phyloP scores from a whole-genome alignment of 2,888 invertebrate species.

The Allophyes oxyacanthae region DNA sequence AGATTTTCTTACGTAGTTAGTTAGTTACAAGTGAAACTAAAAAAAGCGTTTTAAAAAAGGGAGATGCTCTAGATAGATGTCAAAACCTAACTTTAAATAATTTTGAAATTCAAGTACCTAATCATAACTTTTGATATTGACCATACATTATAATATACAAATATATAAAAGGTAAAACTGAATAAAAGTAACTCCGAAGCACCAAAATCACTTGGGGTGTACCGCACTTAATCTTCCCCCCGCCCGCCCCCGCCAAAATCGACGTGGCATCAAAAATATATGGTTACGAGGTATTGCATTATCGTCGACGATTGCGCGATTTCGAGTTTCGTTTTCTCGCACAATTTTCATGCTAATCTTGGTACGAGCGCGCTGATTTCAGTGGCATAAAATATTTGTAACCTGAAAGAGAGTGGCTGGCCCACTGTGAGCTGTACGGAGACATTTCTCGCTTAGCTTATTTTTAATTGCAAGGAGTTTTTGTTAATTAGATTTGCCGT shows the following conservation, averaged over 20 bases:
- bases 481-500: no score
- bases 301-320: constrained; percentile 61
- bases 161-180: no score
- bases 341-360: constrained; percentile 84
- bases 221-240: constrained; percentile 31
- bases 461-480: background rate
- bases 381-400: constrained; percentile 81
- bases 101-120: no score
- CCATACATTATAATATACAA: no score
- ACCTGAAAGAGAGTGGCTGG: constrained; percentile 52
- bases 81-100: no score
- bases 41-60: no score
- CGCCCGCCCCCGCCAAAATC: constrained; percentile 24
- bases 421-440: constrained; percentile 23
- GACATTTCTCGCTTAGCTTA: constrained; percentile 11
- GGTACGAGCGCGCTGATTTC: constrained; percentile 76
- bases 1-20: no score
- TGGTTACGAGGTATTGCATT: constrained; percentile 47
- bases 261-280: constrained; percentile 43
- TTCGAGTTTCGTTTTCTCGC: constrained; percentile 72
- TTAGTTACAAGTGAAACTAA: no score
- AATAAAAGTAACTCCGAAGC: constrained; percentile 1
- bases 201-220: constrained; percentile 21
- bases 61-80: no score
- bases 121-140: no score